Base-by-base conservation (phyloP, 2,797 vertebrate genomes). In the Cuniculus paca region DNA sequence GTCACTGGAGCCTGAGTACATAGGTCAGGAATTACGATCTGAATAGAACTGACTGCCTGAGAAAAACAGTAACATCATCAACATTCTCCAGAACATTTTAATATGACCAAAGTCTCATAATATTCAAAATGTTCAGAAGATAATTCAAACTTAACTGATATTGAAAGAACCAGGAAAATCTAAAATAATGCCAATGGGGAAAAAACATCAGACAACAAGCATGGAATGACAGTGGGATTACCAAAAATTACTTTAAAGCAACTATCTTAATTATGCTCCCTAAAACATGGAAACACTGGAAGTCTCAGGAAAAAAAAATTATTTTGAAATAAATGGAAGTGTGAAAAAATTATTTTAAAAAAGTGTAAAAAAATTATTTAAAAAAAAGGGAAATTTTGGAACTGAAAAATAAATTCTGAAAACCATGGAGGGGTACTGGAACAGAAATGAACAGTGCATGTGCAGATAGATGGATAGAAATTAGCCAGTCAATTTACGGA, bases 331-430 rank as follows among this genome's bases (percentile, higher is more conserved):
- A n/a, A n/a, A 19, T 17, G 7, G 8, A 42, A 68, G n/a, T 68
- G 11, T 26, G 39, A 42, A 42, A 9, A 42, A 42, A 61, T n/a
- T n/a, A n/a, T n/a, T n/a, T n/a, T n/a, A n/a, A n/a, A n/a, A n/a
- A n/a, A n/a, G n/a, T n/a, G n/a, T n/a, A 50, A 2, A 74, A 6
- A 72, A 74, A 61, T 19, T 50, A 36, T 20, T 68, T 7, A 22
- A 22, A 22, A 56, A 70, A 91, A 42, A 58, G 39, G 42, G 16
- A 61, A 52, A 75, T 56, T 75, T 83, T 48, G 83, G 28, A 75
- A 83, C 39, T 48, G 16, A 94, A 94, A 68, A n/a, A 68, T 68
- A 65, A 74, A 61, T 48, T 85, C 68, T 85, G n/a, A 17, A 85
- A 85, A 58, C 28, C 28, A 17, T 17, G 2, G 31, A 77, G 28